phyloP scores from a whole-genome alignment of 2,888 invertebrate genomes.

The Notodonta ziczac region DNA sequence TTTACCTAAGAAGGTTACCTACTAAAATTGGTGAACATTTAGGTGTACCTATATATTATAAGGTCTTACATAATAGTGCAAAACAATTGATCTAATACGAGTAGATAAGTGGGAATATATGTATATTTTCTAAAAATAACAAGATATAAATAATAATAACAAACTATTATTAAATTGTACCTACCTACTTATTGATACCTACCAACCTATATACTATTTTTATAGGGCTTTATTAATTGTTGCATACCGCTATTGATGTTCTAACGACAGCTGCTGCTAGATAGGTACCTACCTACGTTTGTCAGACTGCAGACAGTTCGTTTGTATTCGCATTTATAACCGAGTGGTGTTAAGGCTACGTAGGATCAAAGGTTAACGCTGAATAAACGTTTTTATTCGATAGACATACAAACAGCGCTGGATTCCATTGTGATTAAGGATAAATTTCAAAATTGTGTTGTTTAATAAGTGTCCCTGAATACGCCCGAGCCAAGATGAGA shows the following conservation, averaged over 20 bases:
- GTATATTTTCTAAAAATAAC: too few species aligned
- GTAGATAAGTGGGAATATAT: too few species aligned
- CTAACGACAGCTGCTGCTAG: conserved; percentile 31
- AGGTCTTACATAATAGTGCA: not conserved
- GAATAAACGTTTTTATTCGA: not conserved
- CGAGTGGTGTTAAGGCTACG: not conserved
- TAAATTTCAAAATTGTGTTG: not conserved
- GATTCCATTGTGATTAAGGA: not conserved
- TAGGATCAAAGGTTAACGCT: not conserved
- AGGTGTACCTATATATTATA: not conserved
- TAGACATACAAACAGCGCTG: not conserved
- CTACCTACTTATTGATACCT: too few species aligned
- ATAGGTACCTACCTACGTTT: too few species aligned
- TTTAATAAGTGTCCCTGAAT: not conserved
- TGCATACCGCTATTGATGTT: conserved; percentile 30
- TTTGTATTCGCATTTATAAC: conserved; percentile 13
- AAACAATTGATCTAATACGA: too few species aligned
- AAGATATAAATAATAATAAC: too few species aligned
- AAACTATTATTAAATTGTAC: too few species aligned
- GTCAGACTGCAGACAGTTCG: not conserved
- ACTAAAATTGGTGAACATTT: conserved; percentile 21
- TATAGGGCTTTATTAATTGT: conserved; percentile 8
- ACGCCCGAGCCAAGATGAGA: not conserved
- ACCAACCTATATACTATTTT: not conserved
- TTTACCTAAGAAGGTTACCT: conserved; percentile 1